phyloP scores from a whole-genome alignment of 2,113 vertebrate genomes.

The Potamarius usumacintae region DNA sequence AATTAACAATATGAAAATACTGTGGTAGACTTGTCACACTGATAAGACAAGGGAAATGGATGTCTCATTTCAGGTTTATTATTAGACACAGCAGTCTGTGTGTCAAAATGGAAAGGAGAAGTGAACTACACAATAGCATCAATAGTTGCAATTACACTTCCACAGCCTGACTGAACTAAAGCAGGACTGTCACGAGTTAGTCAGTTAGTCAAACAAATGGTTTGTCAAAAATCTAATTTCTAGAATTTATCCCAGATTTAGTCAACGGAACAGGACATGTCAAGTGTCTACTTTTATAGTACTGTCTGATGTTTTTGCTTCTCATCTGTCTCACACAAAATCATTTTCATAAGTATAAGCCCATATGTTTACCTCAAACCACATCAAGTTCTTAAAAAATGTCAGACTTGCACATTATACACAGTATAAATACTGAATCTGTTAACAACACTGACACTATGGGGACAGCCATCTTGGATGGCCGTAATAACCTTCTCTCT shows the following conservation, averaged over 20 bases:
- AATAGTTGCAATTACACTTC: neutral
- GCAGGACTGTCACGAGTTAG: neutral
- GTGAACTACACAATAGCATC: slow-evolving; percentile 31
- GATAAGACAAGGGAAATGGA: slow-evolving; percentile 19
- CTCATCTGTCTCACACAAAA: neutral
- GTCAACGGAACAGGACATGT: neutral
- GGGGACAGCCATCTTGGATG: neutral
- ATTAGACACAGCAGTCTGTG: slow-evolving; percentile 44
- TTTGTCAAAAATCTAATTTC: neutral
- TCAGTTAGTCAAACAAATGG: neutral
- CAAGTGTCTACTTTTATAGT: neutral
- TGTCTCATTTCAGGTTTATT: slow-evolving; percentile 50
- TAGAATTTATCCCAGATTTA: neutral
- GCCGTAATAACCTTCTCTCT: neutral
- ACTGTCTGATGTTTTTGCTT: neutral
- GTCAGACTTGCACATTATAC: neutral
- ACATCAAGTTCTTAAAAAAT: neutral
- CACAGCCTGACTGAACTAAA: neutral
- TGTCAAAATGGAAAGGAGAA: slow-evolving; percentile 52
- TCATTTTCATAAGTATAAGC: neutral
- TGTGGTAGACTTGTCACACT: neutral
- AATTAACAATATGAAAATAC: neutral
- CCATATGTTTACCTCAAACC: neutral
- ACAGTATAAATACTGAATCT: neutral
- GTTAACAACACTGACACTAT: neutral